Evolutionary conservation across 2,797 vertebrate genomes (phyloP), one percentile per base, ranked within the genome.

Genomic region (Hemitrygon akajei): DNA sequence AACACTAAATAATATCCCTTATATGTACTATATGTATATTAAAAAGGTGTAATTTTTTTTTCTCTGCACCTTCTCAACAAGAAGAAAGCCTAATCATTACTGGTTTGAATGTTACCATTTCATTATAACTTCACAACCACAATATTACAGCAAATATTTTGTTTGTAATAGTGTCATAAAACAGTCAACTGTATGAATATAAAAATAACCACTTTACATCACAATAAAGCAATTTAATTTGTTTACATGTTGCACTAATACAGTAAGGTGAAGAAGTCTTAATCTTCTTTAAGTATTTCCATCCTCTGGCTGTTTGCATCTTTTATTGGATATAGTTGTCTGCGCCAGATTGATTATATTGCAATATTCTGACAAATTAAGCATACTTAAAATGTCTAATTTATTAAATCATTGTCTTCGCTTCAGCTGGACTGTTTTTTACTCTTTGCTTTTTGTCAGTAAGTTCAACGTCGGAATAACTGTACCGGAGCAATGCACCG

Each of bases 191-290:
- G 69, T 92, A 75, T 69, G 66, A 92, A 92, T 75, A 56, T 73
- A 92, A 92, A 75, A 92, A 92, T 75, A 92, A 75, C 71, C 66
- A 75, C 69, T 75, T 92, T 92, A 71, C 66, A 92, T 47, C 91
- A 92, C 91, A 75, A 92, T 92, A 75, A 92, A 92, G 69, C 91
- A 92, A 92, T 92, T 92, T 92, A 92, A 92, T 92, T 92, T 92
- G 91, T 92, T 92, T 40, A 75, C 91, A 92, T 75, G 91, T 92
- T 37, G 71, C 69, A 47, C 69, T 92, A 75, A 75, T 73, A 92
- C 91, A 89, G 60, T 89, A 34, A 69, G 86, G 86, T 73, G 69
- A 92, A 66, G 60, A 91, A 47, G 34, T 30, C 71, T 56, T 92
- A 92, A 92, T 92, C 69, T 92, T 92, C 69, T 56, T 73, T 71